Percentiles rank a stretch among this genome's conserved stretches.
Conservation (phyloP, 2,113 vertebrate genomes). For the Micronycteris hirsuta region DNA sequence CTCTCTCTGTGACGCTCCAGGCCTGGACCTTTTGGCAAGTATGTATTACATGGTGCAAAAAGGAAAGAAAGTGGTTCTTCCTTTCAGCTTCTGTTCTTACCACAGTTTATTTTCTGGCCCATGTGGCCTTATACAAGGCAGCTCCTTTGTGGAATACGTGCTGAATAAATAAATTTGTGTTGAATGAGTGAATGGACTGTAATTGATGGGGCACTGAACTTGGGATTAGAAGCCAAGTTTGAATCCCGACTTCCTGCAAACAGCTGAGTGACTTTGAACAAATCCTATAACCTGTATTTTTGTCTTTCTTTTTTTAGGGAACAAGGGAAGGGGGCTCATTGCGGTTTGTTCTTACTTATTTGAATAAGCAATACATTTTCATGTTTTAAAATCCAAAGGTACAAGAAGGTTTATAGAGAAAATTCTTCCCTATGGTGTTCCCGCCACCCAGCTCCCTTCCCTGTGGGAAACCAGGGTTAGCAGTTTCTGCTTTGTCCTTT, state of each 20-base stretch:
- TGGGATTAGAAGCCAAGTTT: not conserved
- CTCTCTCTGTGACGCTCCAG: accelerated
- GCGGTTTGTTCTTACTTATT: not conserved
- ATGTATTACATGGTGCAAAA: not conserved
- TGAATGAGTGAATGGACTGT: not conserved
- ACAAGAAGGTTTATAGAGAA: not conserved
- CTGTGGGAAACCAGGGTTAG: not conserved
- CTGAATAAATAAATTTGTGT: not conserved
- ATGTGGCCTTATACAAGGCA: not conserved
- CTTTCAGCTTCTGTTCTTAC: not conserved
- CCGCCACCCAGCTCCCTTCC: not conserved
- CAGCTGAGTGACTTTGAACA: not conserved
- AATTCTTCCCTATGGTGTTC: not conserved
- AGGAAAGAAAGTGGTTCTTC: not conserved
- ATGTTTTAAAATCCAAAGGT: not conserved
- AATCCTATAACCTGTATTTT: not conserved
- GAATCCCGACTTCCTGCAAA: not conserved
- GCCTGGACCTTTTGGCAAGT: no score
- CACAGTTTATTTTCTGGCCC: not conserved
- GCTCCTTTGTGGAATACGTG: not conserved
- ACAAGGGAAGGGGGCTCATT: no score
- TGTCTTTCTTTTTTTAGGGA: not conserved
- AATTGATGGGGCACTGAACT: not conserved
- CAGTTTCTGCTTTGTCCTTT: not conserved
- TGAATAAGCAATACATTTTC: not conserved